Evolutionary conservation across 2,888 invertebrate genomes (phyloP).

Genomic region (Copidosoma aretas): DNA sequence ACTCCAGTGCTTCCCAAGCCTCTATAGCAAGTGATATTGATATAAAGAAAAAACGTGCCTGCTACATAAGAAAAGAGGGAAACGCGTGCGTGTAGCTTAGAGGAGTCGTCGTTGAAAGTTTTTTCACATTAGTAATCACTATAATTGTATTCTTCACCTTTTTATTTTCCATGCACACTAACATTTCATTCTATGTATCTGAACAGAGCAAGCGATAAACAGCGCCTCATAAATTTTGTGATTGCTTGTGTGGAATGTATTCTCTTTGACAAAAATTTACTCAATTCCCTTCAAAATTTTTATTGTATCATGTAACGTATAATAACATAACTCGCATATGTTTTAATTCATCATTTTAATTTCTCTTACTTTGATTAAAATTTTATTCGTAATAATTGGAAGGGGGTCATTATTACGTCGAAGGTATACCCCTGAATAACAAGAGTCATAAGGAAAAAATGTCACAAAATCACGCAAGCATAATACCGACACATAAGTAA

Average conservation of each 20-base stretch:
- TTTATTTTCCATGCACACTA: constrained; percentile 23
- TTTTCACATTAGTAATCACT: constrained; percentile 5
- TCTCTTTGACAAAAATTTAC: no score
- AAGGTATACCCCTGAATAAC: no score
- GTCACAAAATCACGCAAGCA: constrained; percentile 21
- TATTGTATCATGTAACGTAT: no score
- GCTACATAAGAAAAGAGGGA: constrained; percentile 52
- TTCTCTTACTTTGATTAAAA: no score
- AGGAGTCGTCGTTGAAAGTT: constrained; percentile 24
- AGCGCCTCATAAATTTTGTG: constrained; percentile 4
- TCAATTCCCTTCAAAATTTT: no score
- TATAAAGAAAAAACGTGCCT: constrained; percentile 58
- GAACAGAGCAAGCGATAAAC: no score
- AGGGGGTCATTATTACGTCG: no score
- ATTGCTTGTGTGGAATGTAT: constrained; percentile 1
- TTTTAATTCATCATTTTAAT: no score
- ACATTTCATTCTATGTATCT: constrained; percentile 10
- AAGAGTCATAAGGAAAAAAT: no score
- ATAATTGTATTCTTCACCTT: constrained; percentile 18
- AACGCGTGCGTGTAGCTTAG: constrained; percentile 34
- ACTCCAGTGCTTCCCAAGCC: constrained; percentile 49
- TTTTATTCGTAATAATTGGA: no score
- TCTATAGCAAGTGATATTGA: constrained; percentile 57
- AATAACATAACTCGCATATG: no score
- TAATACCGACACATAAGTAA: constrained; percentile 24